phyloP scores from a whole-genome alignment of 2,888 invertebrate genomes.

The Trachelus troglodyta region DNA sequence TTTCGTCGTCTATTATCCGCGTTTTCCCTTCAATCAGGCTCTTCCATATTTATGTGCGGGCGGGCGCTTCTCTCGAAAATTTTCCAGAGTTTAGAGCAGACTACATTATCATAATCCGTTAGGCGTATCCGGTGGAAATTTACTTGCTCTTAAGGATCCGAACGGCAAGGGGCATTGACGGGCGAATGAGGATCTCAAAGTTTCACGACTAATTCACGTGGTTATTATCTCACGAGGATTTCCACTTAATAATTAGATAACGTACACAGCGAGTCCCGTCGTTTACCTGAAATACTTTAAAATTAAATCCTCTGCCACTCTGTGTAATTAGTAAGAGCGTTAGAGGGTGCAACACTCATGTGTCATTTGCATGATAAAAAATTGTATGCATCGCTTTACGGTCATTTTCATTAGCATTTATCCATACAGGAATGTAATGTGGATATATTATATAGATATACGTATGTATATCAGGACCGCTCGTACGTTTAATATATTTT shows the following conservation, averaged over 20 bases:
- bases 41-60: slow-evolving; percentile 53
- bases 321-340: no score
- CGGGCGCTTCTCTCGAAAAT: slow-evolving; percentile 42
- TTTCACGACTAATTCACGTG: no score
- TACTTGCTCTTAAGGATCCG: no score
- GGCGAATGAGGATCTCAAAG: no score
- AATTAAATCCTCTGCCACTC: no score
- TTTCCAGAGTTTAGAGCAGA: slow-evolving; percentile 52
- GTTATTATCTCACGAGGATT: no score
- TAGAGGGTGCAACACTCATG: no score
- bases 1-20: neutral
- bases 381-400: slow-evolving; percentile 35
- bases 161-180: no score
- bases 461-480: neutral
- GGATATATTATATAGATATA: neutral
- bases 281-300: no score
- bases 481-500: slow-evolving; percentile 42
- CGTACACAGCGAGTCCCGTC: no score
- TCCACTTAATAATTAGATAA: no score
- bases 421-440: no score
- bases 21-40: slow-evolving; percentile 49
- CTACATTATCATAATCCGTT: slow-evolving; percentile 57
- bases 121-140: slow-evolving; percentile 11
- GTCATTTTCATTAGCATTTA: slow-evolving; percentile 27
- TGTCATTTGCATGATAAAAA: slow-evolving; percentile 27